These are phyloP conservation scores for Mycogona germanica DNA, from an alignment of 2,888 invertebrate genomes.

Conservation along the genomic window DNA sequence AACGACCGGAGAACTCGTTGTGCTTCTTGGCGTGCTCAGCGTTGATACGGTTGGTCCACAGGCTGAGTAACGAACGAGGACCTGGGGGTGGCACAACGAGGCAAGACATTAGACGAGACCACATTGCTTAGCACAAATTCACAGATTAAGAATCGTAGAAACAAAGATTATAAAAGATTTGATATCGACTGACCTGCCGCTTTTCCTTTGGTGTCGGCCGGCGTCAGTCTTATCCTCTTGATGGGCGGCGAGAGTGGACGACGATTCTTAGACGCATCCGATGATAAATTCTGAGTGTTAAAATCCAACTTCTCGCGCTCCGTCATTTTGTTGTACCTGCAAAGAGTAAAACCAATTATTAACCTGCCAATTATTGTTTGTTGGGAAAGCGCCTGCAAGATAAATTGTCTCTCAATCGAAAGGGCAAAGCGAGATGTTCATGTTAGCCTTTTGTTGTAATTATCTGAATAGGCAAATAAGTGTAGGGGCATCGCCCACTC, in stretches of 20 bases:
- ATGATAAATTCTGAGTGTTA: constrained; percentile 23
- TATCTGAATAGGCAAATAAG: too few relatives aligned
- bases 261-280: constrained; percentile 7
- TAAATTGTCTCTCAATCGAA: too few relatives aligned
- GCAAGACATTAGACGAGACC: not conserved
- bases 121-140: not conserved
- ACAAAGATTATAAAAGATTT: not conserved
- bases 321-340: constrained; percentile 30
- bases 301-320: constrained; percentile 31
- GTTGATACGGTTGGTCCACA: constrained; percentile 47
- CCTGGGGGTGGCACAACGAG: constrained; percentile 22
- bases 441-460: too few relatives aligned
- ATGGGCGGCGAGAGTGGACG: constrained; percentile 27
- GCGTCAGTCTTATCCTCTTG: constrained; percentile 28
- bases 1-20: constrained; percentile 47
- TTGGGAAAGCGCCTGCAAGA: too few relatives aligned
- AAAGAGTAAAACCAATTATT: constrained; percentile 1
- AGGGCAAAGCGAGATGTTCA: too few relatives aligned
- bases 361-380: too few relatives aligned
- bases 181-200: constrained; percentile 24
- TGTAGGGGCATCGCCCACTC: constrained; percentile 5
- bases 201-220: constrained; percentile 27
- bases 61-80: constrained; percentile 44
- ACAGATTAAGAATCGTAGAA: not conserved
- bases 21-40: constrained; percentile 39